Percentiles rank a stretch among this genome's conserved stretches.
Evolutionary conservation across 2,113 vertebrate species (phyloP).

Genomic region (Lepidiolamprologus cunningtoni): DNA sequence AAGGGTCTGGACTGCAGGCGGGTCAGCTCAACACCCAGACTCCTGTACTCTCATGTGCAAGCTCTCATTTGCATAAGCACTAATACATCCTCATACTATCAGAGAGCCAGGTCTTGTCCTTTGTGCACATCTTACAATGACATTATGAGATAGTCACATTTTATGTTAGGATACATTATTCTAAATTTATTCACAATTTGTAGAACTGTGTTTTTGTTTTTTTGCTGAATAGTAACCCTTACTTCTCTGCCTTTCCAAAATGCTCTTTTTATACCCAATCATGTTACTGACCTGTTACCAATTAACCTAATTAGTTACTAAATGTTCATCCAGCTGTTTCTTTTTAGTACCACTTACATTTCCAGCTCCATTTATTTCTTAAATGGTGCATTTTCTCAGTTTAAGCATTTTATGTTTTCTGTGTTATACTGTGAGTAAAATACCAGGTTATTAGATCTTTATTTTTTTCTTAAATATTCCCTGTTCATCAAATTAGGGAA

Average conservation of each 20-base stretch:
- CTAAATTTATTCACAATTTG: neutral
- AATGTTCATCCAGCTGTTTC: neutral
- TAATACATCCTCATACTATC: neutral
- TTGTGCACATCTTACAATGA: neutral
- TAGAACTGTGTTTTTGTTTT: neutral
- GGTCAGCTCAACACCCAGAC: neutral
- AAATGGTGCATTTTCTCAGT: neutral
- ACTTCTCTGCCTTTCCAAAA: neutral
- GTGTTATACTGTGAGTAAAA: neutral
- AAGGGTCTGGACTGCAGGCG: neutral
- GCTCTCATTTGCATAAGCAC: neutral
- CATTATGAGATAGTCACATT: neutral
- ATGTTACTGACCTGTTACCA: neutral
- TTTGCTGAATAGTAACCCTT: neutral
- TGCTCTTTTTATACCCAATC: neutral
- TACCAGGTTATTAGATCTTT: neutral
- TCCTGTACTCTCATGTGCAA: neutral
- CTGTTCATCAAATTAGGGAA: conserved; percentile 23
- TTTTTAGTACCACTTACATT: neutral
- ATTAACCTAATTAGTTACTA: neutral
- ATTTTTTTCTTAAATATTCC: neutral
- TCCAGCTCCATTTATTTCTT: neutral
- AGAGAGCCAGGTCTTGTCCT: neutral
- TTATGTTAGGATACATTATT: neutral
- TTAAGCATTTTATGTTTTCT: neutral